Conservation (phyloP, 2,888 invertebrate genomes). For the Agrochola circellaris region DNA sequence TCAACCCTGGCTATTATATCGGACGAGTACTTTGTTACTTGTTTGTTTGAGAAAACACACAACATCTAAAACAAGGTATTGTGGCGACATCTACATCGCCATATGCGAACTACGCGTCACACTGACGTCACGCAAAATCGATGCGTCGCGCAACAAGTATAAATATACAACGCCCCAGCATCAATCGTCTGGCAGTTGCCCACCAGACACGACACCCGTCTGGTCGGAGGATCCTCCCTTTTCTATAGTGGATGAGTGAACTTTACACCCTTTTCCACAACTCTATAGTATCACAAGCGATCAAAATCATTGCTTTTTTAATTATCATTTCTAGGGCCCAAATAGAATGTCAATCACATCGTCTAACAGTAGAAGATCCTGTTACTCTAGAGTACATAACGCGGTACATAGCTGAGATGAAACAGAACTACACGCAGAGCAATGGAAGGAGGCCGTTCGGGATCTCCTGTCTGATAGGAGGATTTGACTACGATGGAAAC, state of each 20-base stretch:
- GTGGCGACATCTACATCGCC: too few species aligned
- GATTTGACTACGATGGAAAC: slow-evolving; percentile 97
- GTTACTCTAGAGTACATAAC: slow-evolving; percentile 98
- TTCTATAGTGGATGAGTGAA: too few species aligned
- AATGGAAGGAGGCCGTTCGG: slow-evolving; percentile 99
- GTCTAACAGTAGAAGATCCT: slow-evolving; percentile 98
- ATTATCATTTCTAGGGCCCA: slow-evolving; percentile 91
- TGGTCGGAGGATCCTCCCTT: too few species aligned
- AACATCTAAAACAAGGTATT: not conserved
- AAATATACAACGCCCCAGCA: too few species aligned
- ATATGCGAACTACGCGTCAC: too few species aligned
- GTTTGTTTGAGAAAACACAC: not conserved
- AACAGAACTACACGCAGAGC: slow-evolving; percentile 98
- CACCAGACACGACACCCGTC: too few species aligned
- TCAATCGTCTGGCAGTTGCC: too few species aligned
- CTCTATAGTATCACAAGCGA: too few species aligned
- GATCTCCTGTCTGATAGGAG: slow-evolving; percentile 98
- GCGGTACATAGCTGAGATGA: slow-evolving; percentile 92
- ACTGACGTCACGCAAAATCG: too few species aligned
- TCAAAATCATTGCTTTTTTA: too few species aligned
- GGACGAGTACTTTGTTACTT: not conserved
- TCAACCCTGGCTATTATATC: not conserved
- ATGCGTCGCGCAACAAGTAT: too few species aligned
- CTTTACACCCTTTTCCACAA: too few species aligned
- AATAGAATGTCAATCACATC: slow-evolving; percentile 99